Base-by-base conservation (phyloP, 37 sponge, comb jelly and placozoan species). In the Spongia lamella region DNA sequence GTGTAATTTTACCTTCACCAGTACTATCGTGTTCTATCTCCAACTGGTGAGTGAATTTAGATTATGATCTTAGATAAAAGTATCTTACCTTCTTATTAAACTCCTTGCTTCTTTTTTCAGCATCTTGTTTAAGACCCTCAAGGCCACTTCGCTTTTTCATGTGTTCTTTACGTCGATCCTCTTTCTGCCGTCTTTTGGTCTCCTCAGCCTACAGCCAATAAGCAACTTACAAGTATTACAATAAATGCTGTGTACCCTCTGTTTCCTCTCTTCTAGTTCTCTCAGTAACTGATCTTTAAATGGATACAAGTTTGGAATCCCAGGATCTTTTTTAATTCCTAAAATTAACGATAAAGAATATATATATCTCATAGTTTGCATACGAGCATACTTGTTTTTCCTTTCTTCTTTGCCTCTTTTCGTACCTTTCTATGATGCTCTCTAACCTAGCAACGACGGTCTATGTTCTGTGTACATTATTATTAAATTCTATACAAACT, bases 271-370 rank as follows among this genome's bases (percentile, higher is more conserved):
- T 40, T 93, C 86, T 50, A 90, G 49, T 61, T 95, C 79, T 61
- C 82, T 78, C 75, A 95, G 38, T 7, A 95, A 67, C 68, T 89
- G 80, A 39, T 95, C 96, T 60, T 93, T 93, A 33, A 93, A 89
- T 9, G 96, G 96, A 64, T 78, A 92, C 37, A 92, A 84, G 63
- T 92, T 95, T 17, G 96, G 96, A 16, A 95, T 95, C 15, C 96
- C 96, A 20, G 96, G 94, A 47, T 95, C 96, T 52, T 95, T 95
- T 64, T 88, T 92, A 61, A 79, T 31, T 54, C 61, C 93, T 92
- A 63, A 32, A 34, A 6, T n/a, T n/a, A 13, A 24, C 2, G 30
- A n/a, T n/a, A n/a, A 26, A 29, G 38, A 39, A 5, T 22, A 29
- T 39, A 57, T 39, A 16, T 13, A 37, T 24, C 22, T 33, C 60